These are phyloP conservation scores for Epinephelus lanceolatus DNA, from an alignment of 2,113 vertebrate species.

Conservation along the genomic window DNA sequence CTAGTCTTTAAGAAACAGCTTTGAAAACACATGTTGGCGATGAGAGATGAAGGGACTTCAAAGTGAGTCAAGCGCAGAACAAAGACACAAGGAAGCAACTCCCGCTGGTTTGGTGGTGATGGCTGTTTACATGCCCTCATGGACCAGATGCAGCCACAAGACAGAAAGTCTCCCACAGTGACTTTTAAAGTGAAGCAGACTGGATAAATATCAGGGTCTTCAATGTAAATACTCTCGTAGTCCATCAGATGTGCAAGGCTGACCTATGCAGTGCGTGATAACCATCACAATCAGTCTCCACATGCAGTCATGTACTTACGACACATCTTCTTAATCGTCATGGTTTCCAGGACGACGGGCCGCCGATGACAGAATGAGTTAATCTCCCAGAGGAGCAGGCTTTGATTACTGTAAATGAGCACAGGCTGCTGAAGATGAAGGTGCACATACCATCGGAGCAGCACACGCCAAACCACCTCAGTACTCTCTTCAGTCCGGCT, in stretches of 20 bases:
- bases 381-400: conserved; percentile 47
- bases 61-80: conserved; percentile 14
- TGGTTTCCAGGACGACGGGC: conserved; percentile 28
- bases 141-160: neutral
- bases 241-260: conserved; percentile 33
- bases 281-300: conserved; percentile 33
- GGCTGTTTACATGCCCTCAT: conserved; percentile 8
- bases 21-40: conserved; percentile 36
- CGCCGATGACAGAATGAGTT: conserved; percentile 20
- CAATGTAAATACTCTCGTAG: neutral
- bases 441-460: conserved; percentile 3
- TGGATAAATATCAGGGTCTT: conserved; percentile 36
- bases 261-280: conserved; percentile 22
- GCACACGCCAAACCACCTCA: neutral
- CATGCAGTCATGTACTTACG: conserved; percentile 43
- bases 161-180: conserved; percentile 9
- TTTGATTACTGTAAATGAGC: conserved; percentile 56
- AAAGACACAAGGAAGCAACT: conserved; percentile 2
- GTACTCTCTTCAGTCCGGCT: neutral
- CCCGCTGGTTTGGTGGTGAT: neutral
- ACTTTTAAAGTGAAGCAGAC: conserved; percentile 9
- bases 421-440: conserved; percentile 28
- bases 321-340: conserved; percentile 63
- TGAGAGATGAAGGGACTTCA: conserved; percentile 35
- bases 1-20: neutral